A percentile compares a stretch with the other conserved stretches of the same genome.
These are phyloP conservation scores for Melanargia galathea DNA, from an alignment of 2,888 invertebrate genomes.

Conservation along the genomic window DNA sequence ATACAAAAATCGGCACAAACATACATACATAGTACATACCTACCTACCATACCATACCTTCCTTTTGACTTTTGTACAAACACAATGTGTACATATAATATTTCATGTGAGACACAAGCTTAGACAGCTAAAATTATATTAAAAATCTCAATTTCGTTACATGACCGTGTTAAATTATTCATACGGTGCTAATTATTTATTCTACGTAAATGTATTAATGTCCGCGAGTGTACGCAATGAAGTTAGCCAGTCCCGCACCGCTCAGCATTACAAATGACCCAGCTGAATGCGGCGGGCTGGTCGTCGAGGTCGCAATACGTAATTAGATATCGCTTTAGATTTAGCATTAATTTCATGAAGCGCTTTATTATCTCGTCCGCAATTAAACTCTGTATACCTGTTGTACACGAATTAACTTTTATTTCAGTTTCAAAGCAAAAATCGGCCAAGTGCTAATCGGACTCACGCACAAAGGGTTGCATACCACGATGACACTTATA, in stretches of 20 bases:
- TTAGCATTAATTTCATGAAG: constrained; percentile 13
- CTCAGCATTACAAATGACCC: constrained; percentile 38
- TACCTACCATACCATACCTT: no score
- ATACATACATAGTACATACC: no score
- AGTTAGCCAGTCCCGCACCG: constrained; percentile 34
- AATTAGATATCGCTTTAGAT: constrained; percentile 27
- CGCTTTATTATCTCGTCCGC: background rate
- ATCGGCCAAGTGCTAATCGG: no score
- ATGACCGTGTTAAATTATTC: constrained; percentile 17
- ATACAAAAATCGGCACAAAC: no score
- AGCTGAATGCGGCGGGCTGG: constrained; percentile 32
- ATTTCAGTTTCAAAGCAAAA: background rate
- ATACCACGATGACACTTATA: no score
- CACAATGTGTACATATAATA: no score
- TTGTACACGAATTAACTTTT: background rate
- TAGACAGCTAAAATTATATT: background rate
- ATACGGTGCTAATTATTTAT: constrained; percentile 19
- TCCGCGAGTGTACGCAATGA: constrained; percentile 31
- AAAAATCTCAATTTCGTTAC: constrained; percentile 2
- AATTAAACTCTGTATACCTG: constrained; percentile 12
- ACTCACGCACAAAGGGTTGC: no score
- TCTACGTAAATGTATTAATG: constrained; percentile 25
- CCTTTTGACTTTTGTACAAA: no score
- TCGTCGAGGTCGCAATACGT: constrained; percentile 26
- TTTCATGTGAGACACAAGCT: background rate